Evolutionary conservation across 1,140 invertebrate genomes (phyloP), one percentile per base, ranked within the genome.

Genomic region (Philotrypesis tridentata): DNA sequence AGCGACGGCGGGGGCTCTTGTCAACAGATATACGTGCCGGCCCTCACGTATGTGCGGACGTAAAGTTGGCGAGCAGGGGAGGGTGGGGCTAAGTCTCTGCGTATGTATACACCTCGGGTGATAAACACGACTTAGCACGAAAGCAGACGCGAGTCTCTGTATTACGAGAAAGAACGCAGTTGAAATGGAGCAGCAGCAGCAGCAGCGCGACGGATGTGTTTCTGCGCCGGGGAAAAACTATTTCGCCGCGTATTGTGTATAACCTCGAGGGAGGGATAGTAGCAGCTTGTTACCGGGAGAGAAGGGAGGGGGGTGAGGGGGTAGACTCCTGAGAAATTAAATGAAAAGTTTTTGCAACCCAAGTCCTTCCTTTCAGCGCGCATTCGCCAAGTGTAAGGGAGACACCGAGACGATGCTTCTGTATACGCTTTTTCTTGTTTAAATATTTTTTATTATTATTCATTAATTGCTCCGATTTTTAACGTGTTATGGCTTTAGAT

Each of bases 301-400:
- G 7, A n/a, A n/a, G n/a, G n/a, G n/a, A n/a, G n/a, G n/a, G n/a
- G n/a, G n/a, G n/a, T n/a, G n/a, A n/a, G n/a, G n/a, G n/a, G n/a
- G n/a, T n/a, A n/a, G n/a, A n/a, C 43, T 77, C 43, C 67, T 17
- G 31, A 40, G 80, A 43, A 77, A 82, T 82, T 77, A 72, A 77
- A 71, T 80, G 74, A 70, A 83, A 83, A 84, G 70, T 84, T 82
- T 74, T 4, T 63, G 37, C 48, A 21, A 67, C 25, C 37, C 21
- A 68, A 37, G 60, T 43, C 43, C 27, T 77, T 29, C n/a, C 43
- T 68, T 1, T 76, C 33, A 61, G 12, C 17, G 27, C 65, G n/a
- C n/a, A n/a, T n/a, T n/a, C n/a, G n/a, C n/a, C n/a, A n/a, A n/a
- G n/a, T n/a, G n/a, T n/a, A n/a, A n/a, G n/a, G n/a, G n/a, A n/a